Base-by-base conservation (phyloP, 1,140 invertebrate species). In the Zaprionus taronus region DNA sequence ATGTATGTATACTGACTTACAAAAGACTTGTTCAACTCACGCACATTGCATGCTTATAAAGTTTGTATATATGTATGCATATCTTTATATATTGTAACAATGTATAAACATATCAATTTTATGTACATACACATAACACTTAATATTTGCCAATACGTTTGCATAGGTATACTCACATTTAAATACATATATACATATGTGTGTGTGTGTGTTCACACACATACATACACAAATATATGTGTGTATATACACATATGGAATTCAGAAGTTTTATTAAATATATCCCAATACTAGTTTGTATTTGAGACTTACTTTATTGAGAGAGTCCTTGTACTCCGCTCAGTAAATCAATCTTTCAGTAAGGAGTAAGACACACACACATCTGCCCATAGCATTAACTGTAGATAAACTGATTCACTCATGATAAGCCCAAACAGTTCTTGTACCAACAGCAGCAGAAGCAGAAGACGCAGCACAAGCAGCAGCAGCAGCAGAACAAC, bases 401-500 rank as follows among this genome's bases (percentile, higher is more conserved):
- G 73, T 65, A 77, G 76, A 83, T 81, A 90, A 83, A 89, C 85
- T 90, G 85, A 89, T 85, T 82, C 80, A 62, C 78, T 65, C 65
- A 85, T 90, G 81, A 89, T 89, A 89, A 89, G 75, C 79, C 60
- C 60, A 84, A 73, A 72, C 76, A 90, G 72, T 89, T 89, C 84
- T 89, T 89, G 84, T 81, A 87, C 74, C 38, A 72, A 38, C 62
- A 81, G 55, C 68, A 55, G 56, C 36, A 22, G 22, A 22, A 22
- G 1, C 22, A 22, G 22, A 22, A 22, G 22, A 22, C n/a, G 14
- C 14, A 41, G 38, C 38, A 44, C 15, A 1, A 44, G 41, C 5
- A 44, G 6, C 5, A 31, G 20, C 20, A 22, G 22, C 22, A 22
- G 36, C 36, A 38, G 36, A 53, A 66, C 64, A 65, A 65, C 55